Conservation (phyloP, 1,140 invertebrate genomes). For the Drosophila repletoides region DNA sequence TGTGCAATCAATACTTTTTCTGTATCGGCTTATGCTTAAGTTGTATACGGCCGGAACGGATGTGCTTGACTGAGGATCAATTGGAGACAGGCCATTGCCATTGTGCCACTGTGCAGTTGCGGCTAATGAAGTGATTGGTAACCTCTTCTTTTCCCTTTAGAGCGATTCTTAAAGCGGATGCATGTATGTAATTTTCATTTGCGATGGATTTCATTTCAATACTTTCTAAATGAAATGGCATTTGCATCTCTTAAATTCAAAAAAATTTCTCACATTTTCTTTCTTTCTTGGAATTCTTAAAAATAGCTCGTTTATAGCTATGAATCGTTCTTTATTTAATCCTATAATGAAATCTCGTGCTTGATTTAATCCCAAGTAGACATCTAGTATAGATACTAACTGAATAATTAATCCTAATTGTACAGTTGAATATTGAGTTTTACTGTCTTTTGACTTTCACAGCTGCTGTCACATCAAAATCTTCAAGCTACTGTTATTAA, state of each 20-base stretch:
- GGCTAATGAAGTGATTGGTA: constrained; percentile 61
- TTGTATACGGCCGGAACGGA: constrained; percentile 48
- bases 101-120: neutral
- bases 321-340: too few relatives aligned
- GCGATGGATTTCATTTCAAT: constrained; percentile 8
- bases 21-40: constrained; percentile 53
- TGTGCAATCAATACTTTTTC: constrained; percentile 77
- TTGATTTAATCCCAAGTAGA: too few relatives aligned
- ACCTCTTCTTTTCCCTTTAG: neutral
- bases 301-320: too few relatives aligned
- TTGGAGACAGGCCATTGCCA: constrained; percentile 1
- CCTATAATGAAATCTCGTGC: too few relatives aligned
- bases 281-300: too few relatives aligned
- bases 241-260: neutral
- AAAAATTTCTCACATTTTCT: too few relatives aligned
- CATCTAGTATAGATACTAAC: too few relatives aligned
- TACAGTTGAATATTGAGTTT: too few relatives aligned
- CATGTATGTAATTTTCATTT: neutral
- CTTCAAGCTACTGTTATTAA: neutral
- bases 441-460: too few relatives aligned
- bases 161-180: constrained; percentile 34
- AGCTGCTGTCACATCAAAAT: too few relatives aligned
- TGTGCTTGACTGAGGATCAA: constrained; percentile 28
- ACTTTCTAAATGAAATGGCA: neutral
- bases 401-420: too few relatives aligned